A percentile compares a stretch with the other conserved stretches of the same genome.
Evolutionary conservation across 2,797 vertebrate genomes (phyloP).

Genomic region (Neoniphon sammara): DNA sequence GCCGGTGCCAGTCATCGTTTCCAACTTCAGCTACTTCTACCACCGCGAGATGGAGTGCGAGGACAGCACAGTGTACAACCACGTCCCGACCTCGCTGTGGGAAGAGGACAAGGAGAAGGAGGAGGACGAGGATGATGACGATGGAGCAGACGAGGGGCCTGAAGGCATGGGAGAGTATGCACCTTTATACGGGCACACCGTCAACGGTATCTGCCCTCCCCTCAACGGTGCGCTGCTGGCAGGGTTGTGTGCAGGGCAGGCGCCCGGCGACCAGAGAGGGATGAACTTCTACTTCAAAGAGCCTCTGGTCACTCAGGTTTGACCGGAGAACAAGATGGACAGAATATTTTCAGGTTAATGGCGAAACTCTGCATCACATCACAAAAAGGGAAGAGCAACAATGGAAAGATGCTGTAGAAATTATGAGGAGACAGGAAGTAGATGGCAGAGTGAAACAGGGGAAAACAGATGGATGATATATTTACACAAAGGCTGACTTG

Average conservation of each 20-base stretch:
- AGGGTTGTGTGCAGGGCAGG: slow-evolving; percentile 75
- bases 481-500: slow-evolving; percentile 19
- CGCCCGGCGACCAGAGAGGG: slow-evolving; percentile 41
- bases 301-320: slow-evolving; percentile 87
- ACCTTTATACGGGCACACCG: slow-evolving; percentile 73
- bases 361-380: not conserved
- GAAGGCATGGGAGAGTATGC: slow-evolving; percentile 65
- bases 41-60: slow-evolving; percentile 89
- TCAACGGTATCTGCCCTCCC: slow-evolving; percentile 62
- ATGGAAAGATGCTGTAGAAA: not conserved
- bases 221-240: slow-evolving; percentile 79
- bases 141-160: slow-evolving; percentile 58
- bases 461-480: not conserved
- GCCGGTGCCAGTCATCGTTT: slow-evolving; percentile 94
- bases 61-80: slow-evolving; percentile 83
- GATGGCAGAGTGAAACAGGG: slow-evolving; percentile 1
- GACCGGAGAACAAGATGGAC: slow-evolving; percentile 49
- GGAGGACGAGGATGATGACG: slow-evolving; percentile 45
- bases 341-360: not conserved
- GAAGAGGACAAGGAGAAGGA: slow-evolving; percentile 68
- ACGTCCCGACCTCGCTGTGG: slow-evolving; percentile 85
- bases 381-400: not conserved
- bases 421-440: not conserved
- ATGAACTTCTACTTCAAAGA: slow-evolving; percentile 67
- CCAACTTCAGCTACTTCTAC: slow-evolving; percentile 97